Base-by-base conservation (phyloP, 2,888 invertebrate genomes). In the Thymelicus lineola region DNA sequence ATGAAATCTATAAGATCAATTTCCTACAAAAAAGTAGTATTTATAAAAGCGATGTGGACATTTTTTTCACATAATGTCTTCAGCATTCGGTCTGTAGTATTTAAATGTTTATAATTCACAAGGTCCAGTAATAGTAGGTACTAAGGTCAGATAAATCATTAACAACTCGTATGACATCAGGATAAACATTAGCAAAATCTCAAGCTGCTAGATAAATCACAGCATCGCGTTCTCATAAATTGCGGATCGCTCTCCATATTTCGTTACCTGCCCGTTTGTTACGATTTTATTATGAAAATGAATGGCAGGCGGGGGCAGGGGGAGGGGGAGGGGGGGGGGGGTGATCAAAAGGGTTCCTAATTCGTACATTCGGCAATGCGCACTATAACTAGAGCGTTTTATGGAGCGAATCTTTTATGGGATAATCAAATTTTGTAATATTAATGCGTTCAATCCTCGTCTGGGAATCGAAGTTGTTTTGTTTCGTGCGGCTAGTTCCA, bases 281-380 rank as follows among this genome's bases (percentile, higher is more conserved):
- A 89, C 93, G 90, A 93, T 93, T 93, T 93, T 93, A 93, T 93
- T 93, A 93, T 93, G 93, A 93, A 92, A 93, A 93, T 93, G 93
- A 93, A 93, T 91, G 93, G 91, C 89, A 89, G 87, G 80, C 82
- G 81, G 79, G 78, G 74, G 74, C 75, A 66, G 77, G 75, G 76
- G 75, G 74, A 74, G 80, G 75, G 79, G 75, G 76, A 73, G 79
- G 76, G 74, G 74, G 80, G 75, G 80, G 75, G 76, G 73, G 79
- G 76, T 87, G 89, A 89, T 91, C 89, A 90, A 92, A 93, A 89
- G 92, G 93, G 91, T 91, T 90, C 88, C 93, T 93, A 93, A 93
- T 93, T 91, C 91, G 91, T 88, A 91, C 87, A 86, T 89, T 91
- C 86, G 88, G 86, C 82, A 84, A 81, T 86, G 87, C 90, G 77